Evolutionary conservation across 1,140 invertebrate species (phyloP).

Genomic region (Drosophila triauraria): DNA sequence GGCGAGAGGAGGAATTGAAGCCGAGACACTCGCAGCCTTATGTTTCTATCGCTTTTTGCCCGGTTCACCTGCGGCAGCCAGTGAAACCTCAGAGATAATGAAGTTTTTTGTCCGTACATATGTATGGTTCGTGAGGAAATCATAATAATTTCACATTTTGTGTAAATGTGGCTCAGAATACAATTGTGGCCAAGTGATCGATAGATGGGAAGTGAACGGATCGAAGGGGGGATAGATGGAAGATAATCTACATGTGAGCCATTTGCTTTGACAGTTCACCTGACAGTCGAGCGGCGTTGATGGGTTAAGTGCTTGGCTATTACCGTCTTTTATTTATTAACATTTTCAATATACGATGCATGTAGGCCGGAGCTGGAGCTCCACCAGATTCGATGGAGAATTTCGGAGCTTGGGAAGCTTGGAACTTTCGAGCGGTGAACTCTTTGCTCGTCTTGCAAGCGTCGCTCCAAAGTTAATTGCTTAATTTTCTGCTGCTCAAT

Average conservation of each 20-base stretch:
- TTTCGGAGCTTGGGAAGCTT: neutral
- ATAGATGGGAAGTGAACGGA: slow-evolving; percentile 34
- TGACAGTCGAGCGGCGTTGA: slow-evolving; percentile 66
- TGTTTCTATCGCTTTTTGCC: slow-evolving; percentile 25
- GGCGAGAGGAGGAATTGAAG: slow-evolving; percentile 21
- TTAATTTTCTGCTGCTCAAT: slow-evolving; percentile 65
- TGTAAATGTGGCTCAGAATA: slow-evolving; percentile 70
- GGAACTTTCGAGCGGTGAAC: neutral
- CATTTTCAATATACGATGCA: slow-evolving; percentile 10
- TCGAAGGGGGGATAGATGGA: neutral
- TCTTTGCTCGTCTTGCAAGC: no score
- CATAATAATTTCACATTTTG: slow-evolving; percentile 31
- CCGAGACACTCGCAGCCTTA: slow-evolving; percentile 25
- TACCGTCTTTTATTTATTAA: slow-evolving; percentile 26
- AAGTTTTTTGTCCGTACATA: slow-evolving; percentile 48
- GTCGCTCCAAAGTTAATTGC: slow-evolving; percentile 59
- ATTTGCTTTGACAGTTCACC: slow-evolving; percentile 58
- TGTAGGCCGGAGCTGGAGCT: slow-evolving; percentile 5
- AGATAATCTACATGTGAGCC: slow-evolving; percentile 51
- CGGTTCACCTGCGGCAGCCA: slow-evolving; percentile 38
- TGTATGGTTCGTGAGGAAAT: slow-evolving; percentile 32
- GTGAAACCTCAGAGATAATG: slow-evolving; percentile 74
- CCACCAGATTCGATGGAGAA: slow-evolving; percentile 13
- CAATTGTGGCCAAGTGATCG: slow-evolving; percentile 68
- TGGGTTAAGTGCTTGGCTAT: slow-evolving; percentile 62